Percentiles rank a stretch among this genome's conserved stretches.
Conservation (phyloP, 2,888 invertebrate genomes). For the Idaea dimidiata region DNA sequence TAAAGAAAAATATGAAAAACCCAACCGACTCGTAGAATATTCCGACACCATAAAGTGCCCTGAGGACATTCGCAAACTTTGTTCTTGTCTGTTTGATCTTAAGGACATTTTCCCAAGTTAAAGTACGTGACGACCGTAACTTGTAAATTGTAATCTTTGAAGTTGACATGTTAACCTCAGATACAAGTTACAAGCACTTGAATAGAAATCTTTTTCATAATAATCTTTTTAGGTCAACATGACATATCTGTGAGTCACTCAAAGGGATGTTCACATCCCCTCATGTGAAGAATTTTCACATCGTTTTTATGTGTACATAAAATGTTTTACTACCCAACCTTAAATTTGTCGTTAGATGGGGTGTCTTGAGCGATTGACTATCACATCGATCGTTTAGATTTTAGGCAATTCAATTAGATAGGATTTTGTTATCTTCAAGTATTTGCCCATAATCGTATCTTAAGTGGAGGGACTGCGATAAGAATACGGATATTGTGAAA, state of each 20-base stretch:
- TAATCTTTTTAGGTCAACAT: not conserved
- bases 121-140: not conserved
- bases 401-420: constrained; percentile 18
- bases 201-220: constrained; percentile 1
- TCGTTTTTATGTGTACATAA: constrained; percentile 31
- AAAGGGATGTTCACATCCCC: not conserved
- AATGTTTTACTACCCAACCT: constrained; percentile 29
- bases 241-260: not conserved
- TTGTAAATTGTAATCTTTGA: constrained; percentile 1
- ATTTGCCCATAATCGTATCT: too few species aligned
- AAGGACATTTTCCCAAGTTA: not conserved
- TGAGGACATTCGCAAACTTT: not conserved
- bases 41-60: not conserved
- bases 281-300: constrained; percentile 11
- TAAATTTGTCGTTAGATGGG: constrained; percentile 24
- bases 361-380: constrained; percentile 19
- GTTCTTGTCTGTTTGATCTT: not conserved
- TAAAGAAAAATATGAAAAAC: not conserved
- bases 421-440: not conserved
- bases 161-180: not conserved
- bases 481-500: too few species aligned
- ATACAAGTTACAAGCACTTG: not conserved
- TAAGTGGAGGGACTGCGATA: too few species aligned
- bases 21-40: not conserved
- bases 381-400: constrained; percentile 14